Evolutionary conservation across 30 jellyfish, hydroid and myxozoan species (phyloP).

Genomic region (Hydra vulgaris): DNA sequence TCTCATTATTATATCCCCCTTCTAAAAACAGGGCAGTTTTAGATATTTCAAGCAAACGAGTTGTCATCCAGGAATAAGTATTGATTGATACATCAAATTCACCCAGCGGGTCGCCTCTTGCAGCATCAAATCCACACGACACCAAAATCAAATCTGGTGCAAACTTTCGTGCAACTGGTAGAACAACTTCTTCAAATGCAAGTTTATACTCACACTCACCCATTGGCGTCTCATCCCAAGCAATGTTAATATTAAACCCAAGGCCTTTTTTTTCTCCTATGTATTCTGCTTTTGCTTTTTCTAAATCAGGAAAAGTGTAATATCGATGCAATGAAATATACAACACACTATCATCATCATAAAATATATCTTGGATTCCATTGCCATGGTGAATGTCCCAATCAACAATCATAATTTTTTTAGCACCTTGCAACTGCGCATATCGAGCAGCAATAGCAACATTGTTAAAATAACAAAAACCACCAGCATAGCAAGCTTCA

Average conservation of each 20-base stretch:
- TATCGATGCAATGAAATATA: constrained; percentile 21
- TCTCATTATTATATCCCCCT: constrained; percentile 21
- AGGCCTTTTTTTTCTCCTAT: constrained; percentile 15
- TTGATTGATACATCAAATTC: constrained; percentile 24
- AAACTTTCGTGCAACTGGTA: constrained; percentile 20
- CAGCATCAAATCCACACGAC: constrained; percentile 35
- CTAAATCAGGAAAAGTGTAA: constrained; percentile 22
- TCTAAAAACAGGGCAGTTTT: constrained; percentile 15
- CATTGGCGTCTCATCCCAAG: constrained; percentile 23
- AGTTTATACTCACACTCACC: constrained; percentile 24
- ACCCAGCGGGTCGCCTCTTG: constrained; percentile 29
- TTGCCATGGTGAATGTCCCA: constrained; percentile 37
- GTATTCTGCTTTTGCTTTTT: constrained; percentile 15
- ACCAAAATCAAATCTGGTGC: constrained; percentile 23
- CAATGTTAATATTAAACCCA: constrained; percentile 25
- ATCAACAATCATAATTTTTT: constrained; percentile 23
- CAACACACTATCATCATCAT: constrained; percentile 1
- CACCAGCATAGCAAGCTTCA: constrained; percentile 5
- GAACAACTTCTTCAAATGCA: constrained; percentile 23
- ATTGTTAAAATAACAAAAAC: constrained; percentile 24
- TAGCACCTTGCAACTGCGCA: constrained; percentile 19
- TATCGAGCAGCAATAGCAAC: constrained; percentile 24
- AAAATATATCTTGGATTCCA: constrained; percentile 25
- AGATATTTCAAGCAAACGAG: not conserved
- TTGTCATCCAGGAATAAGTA: constrained; percentile 30